Evolutionary conservation across 2,888 invertebrate genomes (phyloP), one percentile per base, ranked within the genome.

Genomic region (Steinernema carpocapsae): DNA sequence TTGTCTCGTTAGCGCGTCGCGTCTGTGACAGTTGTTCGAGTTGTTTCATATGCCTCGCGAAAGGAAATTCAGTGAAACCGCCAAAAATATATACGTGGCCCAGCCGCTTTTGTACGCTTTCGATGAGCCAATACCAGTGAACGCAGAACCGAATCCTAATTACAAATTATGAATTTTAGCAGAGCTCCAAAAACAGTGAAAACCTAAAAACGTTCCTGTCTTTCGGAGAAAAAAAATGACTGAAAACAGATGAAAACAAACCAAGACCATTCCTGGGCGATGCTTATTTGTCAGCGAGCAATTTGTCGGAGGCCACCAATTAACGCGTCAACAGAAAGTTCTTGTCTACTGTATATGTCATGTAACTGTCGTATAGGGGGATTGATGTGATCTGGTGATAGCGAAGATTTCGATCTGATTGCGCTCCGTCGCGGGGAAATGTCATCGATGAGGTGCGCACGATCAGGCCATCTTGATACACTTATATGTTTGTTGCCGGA

Each of bases 341-440:
- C 64, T 32, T 17, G 32, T 64, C 64, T 64, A 64, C 64, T 37
- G 64, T 64, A 64, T n/a, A 64, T 64, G 64, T 64, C 64, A 64
- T 64, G 64, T 64, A 64, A 64, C 29, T 64, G 64, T 64, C 64
- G 64, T 64, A 64, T 64, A 64, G 32, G 64, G 26, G 64, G 64
- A 32, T 26, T 26, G 64, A 64, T 64, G 64, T 64, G 64, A 64
- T 64, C 64, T 10, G 7, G 32, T 64, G 64, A 64, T 64, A 64
- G 32, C 10, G 32, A 32, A 64, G 64, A 64, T 64, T 64, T 64
- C 32, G n/a, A 64, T 64, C 64, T 29, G 29, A 64, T 64, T 32
- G 64, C 64, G 26, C 64, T 29, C 29, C 64, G 64, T 37, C 32
- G 12, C 26, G 32, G 37, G 17, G 26, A 64, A 32, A 64, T 64